Conservation (phyloP, 2,888 invertebrate species). For the Apodemia mormo region DNA sequence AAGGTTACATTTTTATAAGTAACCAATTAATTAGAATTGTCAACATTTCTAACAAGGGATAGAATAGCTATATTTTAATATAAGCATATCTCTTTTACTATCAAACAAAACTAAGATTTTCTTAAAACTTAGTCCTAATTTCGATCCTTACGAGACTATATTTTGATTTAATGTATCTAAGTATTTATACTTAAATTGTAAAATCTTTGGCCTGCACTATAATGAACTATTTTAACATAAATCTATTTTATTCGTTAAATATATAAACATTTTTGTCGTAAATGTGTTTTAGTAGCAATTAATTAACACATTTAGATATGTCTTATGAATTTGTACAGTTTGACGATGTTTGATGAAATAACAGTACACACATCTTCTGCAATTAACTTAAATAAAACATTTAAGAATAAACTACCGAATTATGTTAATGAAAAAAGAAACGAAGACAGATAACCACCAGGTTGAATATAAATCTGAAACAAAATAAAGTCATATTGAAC, state of each 20-base stretch:
- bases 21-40: constrained; percentile 7
- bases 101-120: neutral
- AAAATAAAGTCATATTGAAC: constrained; percentile 37
- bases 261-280: neutral
- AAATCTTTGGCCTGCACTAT: constrained; percentile 10
- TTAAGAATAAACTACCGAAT: constrained; percentile 63
- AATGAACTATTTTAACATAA: neutral
- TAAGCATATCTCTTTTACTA: neutral
- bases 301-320: constrained; percentile 51
- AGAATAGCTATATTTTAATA: neutral
- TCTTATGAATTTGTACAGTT: constrained; percentile 64
- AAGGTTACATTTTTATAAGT: constrained; percentile 50
- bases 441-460: constrained; percentile 54
- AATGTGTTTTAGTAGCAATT: neutral
- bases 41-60: constrained; percentile 12
- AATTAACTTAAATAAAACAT: constrained; percentile 19
- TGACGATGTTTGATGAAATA: constrained; percentile 43
- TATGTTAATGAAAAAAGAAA: constrained; percentile 56
- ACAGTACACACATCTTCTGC: constrained; percentile 42
- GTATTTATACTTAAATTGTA: neutral
- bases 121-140: neutral
- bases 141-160: neutral
- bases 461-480: constrained; percentile 60
- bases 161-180: neutral
- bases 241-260: neutral